phyloP scores from a whole-genome alignment of 1,140 invertebrate species.

The Elysia chlorotica region DNA sequence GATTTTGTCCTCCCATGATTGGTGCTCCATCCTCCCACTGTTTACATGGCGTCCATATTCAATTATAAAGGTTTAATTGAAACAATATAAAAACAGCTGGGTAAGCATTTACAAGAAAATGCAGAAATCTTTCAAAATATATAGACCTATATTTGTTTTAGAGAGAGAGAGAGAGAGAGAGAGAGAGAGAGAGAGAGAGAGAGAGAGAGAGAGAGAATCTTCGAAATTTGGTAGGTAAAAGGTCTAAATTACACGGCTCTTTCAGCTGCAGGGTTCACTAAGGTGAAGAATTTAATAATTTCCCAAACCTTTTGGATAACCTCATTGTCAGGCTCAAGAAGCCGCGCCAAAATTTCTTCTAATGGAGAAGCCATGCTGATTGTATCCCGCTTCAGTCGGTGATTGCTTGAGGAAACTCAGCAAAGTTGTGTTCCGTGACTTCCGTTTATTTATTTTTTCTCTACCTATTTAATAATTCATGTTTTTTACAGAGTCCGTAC shows the following conservation, averaged over 20 bases:
- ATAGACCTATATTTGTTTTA: too few relatives aligned
- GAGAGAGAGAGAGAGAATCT: neutral
- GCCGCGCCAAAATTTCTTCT: constrained; percentile 37
- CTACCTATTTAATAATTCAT: neutral
- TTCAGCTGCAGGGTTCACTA: neutral
- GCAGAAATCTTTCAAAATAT: too few relatives aligned
- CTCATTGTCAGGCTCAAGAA: constrained; percentile 43
- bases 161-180: neutral
- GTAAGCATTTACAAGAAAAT: too few relatives aligned
- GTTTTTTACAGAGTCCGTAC: neutral
- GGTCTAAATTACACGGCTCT: neutral
- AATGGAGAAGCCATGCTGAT: constrained; percentile 40
- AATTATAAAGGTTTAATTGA: too few relatives aligned
- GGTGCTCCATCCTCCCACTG: too few relatives aligned
- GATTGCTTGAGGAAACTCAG: neutral
- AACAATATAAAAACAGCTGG: too few relatives aligned
- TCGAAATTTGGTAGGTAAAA: neutral
- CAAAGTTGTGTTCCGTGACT: neutral
- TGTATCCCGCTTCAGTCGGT: neutral
- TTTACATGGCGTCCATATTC: too few relatives aligned
- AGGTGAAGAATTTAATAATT: neutral
- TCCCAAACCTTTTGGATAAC: constrained; percentile 44
- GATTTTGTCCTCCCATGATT: too few relatives aligned
- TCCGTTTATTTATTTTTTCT: neutral
- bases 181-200: constrained; percentile 7